phyloP scores from a whole-genome alignment of 2,888 invertebrate species.

The Tiliacea aurago region DNA sequence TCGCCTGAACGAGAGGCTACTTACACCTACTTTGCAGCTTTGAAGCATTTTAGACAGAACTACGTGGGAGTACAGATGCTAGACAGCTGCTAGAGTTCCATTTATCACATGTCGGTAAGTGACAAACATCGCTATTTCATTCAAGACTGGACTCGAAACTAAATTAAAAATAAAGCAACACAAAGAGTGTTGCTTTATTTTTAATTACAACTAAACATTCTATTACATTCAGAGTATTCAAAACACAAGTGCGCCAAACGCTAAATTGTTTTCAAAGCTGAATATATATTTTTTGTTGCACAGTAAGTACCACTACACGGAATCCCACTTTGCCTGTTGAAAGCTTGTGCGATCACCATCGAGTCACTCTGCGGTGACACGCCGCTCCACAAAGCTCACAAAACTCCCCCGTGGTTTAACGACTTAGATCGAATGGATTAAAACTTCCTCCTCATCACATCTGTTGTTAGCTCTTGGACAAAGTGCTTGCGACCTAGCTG shows the following conservation, averaged over 20 bases:
- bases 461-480: conserved; percentile 26
- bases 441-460: conserved; percentile 54
- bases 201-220: background rate
- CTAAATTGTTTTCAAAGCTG: background rate
- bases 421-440: conserved; percentile 58
- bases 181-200: no score
- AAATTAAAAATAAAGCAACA: conserved; percentile 6
- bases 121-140: background rate
- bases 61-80: conserved; percentile 19
- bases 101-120: conserved; percentile 23
- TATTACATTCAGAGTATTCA: background rate
- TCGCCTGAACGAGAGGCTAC: conserved; percentile 1
- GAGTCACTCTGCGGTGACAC: conserved; percentile 33
- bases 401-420: conserved; percentile 31
- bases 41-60: conserved; percentile 21
- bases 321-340: conserved; percentile 15
- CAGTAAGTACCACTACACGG: background rate
- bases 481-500: conserved; percentile 9
- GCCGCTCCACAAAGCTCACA: conserved; percentile 6
- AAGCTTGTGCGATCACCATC: conserved; percentile 18
- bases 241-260: background rate
- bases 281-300: background rate
- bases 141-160: background rate
- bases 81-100: conserved; percentile 36
- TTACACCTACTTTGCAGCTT: background rate